These are phyloP conservation scores for Orchestes rusci DNA, from an alignment of 2,888 invertebrate genomes.

Conservation along the genomic window DNA sequence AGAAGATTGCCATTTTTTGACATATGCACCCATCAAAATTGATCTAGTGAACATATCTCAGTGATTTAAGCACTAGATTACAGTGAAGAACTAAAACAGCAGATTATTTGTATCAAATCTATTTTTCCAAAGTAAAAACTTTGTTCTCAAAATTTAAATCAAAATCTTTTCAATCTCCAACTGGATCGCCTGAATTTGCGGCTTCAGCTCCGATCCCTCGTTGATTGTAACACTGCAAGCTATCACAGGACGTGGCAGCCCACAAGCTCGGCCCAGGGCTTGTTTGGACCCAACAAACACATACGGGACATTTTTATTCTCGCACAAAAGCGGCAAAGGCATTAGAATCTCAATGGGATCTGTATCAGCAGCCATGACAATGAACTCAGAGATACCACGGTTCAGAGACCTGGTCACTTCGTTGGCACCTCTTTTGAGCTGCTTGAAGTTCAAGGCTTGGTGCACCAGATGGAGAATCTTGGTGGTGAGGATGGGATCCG, in stretches of 20 bases:
- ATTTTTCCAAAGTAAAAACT: no score
- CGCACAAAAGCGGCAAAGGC: constrained; percentile 94
- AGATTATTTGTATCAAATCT: no score
- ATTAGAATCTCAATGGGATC: constrained; percentile 95
- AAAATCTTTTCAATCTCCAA: constrained; percentile 95
- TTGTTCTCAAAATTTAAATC: no score
- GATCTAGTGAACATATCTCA: no score
- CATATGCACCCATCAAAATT: no score
- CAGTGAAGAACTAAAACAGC: no score
- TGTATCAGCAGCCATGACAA: constrained; percentile 98
- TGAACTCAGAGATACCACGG: constrained; percentile 79
- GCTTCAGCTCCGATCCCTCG: constrained; percentile 94
- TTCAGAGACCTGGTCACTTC: constrained; percentile 91
- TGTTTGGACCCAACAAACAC: constrained; percentile 96
- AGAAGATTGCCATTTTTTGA: no score
- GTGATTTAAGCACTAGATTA: no score
- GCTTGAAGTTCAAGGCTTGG: constrained; percentile 95
- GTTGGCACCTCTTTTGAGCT: constrained; percentile 96
- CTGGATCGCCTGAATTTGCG: constrained; percentile 87
- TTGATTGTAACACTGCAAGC: constrained; percentile 92
- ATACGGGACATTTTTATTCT: constrained; percentile 98
- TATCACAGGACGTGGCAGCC: constrained; percentile 93
- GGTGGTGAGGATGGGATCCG: constrained; percentile 84
- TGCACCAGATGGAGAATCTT: constrained; percentile 94
- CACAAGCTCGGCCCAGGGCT: constrained; percentile 94